Percentiles rank a stretch among this genome's conserved stretches.
These are phyloP conservation scores for Saimiri boliviensis DNA, from an alignment of 2,113 vertebrate genomes.

Conservation along the genomic window DNA sequence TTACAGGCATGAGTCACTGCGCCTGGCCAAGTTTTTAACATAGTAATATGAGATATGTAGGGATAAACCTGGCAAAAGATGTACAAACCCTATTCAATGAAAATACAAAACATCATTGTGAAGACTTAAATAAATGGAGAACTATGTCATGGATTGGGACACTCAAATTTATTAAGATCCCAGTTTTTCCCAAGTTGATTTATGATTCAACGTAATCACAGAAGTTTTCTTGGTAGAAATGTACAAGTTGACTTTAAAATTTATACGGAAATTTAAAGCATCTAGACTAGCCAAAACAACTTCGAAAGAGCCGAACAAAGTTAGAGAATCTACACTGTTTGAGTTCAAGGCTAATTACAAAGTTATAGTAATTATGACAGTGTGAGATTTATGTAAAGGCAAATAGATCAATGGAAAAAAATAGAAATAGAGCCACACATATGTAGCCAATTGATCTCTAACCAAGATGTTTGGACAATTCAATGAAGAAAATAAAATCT, in stretches of 20 bases:
- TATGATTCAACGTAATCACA: background rate
- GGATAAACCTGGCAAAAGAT: background rate
- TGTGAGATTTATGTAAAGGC: background rate
- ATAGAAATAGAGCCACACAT: background rate
- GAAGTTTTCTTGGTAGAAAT: background rate
- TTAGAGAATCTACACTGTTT: background rate
- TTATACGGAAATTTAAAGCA: background rate
- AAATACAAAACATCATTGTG: background rate
- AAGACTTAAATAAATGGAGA: background rate
- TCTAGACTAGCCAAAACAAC: background rate
- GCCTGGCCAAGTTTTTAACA: background rate
- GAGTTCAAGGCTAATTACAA: background rate
- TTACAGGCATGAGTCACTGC: too few species aligned
- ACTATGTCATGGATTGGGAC: background rate
- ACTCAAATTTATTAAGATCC: background rate
- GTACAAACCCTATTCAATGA: background rate
- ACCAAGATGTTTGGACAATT: background rate
- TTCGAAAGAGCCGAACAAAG: background rate
- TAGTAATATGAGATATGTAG: background rate
- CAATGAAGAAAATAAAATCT: background rate
- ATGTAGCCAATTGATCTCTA: background rate
- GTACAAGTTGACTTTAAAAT: background rate
- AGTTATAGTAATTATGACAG: background rate
- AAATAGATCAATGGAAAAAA: background rate
- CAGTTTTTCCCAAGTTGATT: background rate